A percentile compares a stretch with the other conserved stretches of the same genome.
These are phyloP conservation scores for Merluccius polli DNA, from an alignment of 2,797 vertebrate species.

Conservation along the genomic window DNA sequence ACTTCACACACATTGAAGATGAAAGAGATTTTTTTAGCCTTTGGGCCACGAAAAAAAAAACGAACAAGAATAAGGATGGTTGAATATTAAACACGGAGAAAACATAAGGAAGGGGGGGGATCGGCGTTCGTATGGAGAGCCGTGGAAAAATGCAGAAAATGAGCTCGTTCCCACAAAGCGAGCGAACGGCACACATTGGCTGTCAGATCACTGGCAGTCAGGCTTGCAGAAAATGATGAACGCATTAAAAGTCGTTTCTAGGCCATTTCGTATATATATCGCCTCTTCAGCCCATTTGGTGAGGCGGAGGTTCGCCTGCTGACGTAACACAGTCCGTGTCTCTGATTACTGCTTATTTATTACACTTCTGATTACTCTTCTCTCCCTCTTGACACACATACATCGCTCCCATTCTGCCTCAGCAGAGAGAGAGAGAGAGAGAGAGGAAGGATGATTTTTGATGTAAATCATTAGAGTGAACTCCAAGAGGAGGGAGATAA, in stretches of 20 bases:
- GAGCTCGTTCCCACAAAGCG: not conserved
- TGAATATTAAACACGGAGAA: slow-evolving; percentile 18
- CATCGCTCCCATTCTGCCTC: no score
- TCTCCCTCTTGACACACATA: no score
- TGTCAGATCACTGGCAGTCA: not conserved
- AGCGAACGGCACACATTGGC: not conserved
- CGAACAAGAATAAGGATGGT: slow-evolving; percentile 13
- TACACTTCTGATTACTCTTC: no score
- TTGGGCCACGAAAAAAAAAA: slow-evolving; percentile 30
- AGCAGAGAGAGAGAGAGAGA: not conserved
- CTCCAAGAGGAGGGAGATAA: not conserved
- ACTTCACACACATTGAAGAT: slow-evolving; percentile 47
- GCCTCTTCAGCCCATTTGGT: not conserved
- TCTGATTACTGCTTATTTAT: no score
- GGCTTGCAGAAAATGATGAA: not conserved
- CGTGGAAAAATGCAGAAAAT: not conserved
- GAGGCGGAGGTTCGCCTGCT: not conserved
- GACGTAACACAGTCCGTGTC: no score
- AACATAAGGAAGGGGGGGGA: not conserved
- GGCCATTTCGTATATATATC: not conserved
- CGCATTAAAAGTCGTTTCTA: not conserved
- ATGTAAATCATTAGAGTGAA: not conserved
- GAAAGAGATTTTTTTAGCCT: slow-evolving; percentile 43
- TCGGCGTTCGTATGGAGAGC: not conserved
- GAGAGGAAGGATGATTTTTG: not conserved